These are phyloP conservation scores for Sphaerophoria rueppellii DNA, from an alignment of 2,888 invertebrate genomes.

Conservation along the genomic window DNA sequence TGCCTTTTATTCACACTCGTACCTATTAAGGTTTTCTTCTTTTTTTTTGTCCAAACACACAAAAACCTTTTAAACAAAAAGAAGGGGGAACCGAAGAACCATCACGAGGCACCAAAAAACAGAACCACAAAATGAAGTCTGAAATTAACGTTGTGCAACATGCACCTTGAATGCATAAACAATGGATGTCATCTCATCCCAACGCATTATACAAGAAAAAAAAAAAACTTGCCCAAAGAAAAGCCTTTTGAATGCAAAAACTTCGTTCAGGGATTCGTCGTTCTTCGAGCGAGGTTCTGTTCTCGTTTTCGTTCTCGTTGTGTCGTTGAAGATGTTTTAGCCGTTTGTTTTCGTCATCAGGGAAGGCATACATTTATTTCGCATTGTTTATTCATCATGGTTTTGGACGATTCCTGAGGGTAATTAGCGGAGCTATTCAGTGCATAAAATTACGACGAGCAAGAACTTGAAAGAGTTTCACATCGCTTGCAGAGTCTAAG, in stretches of 20 bases:
- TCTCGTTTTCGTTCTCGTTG: slow-evolving; percentile 4
- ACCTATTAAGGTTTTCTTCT: neutral
- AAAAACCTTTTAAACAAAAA: slow-evolving; percentile 3
- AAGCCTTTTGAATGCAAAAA: slow-evolving; percentile 52
- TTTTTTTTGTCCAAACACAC: slow-evolving; percentile 8
- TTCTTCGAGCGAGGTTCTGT: slow-evolving; percentile 9
- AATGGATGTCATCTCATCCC: slow-evolving; percentile 64
- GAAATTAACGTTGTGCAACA: slow-evolving; percentile 71
- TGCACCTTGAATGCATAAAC: slow-evolving; percentile 72
- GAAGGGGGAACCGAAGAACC: slow-evolving; percentile 2
- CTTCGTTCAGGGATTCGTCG: slow-evolving; percentile 21
- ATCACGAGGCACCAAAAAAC: slow-evolving; percentile 42
- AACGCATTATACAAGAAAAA: slow-evolving; percentile 55
- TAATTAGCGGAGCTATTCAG: slow-evolving; percentile 69
- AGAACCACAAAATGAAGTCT: slow-evolving; percentile 37
- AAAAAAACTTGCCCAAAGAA: slow-evolving; percentile 53
- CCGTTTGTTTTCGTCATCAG: neutral
- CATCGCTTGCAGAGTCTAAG: slow-evolving; percentile 4
- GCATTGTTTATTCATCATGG: slow-evolving; percentile 69
- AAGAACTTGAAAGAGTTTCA: slow-evolving; percentile 31
- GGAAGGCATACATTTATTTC: slow-evolving; percentile 55
- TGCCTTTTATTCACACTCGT: neutral
- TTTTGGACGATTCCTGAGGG: slow-evolving; percentile 67
- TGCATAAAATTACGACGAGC: slow-evolving; percentile 62
- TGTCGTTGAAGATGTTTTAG: neutral